These are phyloP conservation scores for Paedocypris sp. DNA, from an alignment of 2,113 vertebrate species.

Conservation along the genomic window DNA sequence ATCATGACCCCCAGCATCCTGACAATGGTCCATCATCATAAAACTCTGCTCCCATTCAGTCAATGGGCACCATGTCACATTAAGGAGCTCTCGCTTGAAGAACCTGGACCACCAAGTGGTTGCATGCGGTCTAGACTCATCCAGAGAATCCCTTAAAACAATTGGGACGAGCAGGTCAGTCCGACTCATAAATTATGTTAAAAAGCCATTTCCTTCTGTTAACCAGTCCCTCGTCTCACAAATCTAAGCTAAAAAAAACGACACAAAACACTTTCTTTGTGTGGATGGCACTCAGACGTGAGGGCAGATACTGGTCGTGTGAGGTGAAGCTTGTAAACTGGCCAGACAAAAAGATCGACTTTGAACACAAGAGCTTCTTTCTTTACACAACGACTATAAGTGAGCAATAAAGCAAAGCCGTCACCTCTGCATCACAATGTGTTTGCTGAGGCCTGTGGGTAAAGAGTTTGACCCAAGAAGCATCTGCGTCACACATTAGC, in stretches of 20 bases:
- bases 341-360: slow-evolving; percentile 25
- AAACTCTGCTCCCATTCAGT: slow-evolving; percentile 25
- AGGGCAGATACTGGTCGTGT: background rate
- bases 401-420: slow-evolving; percentile 34
- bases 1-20: slow-evolving; percentile 1
- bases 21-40: slow-evolving; percentile 39
- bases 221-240: slow-evolving; percentile 12
- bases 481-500: slow-evolving; percentile 14
- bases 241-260: slow-evolving; percentile 15
- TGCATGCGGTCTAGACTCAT: background rate
- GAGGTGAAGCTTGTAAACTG: slow-evolving; percentile 27
- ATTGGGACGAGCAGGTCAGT: slow-evolving; percentile 22
- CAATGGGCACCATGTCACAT: slow-evolving; percentile 32
- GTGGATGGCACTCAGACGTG: background rate
- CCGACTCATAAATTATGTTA: slow-evolving; percentile 26
- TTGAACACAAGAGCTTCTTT: slow-evolving; percentile 18
- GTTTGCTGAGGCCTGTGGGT: slow-evolving; percentile 24
- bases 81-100: slow-evolving; percentile 32
- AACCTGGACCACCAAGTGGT: slow-evolving; percentile 43
- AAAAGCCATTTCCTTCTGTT: slow-evolving; percentile 21
- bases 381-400: slow-evolving; percentile 7
- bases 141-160: slow-evolving; percentile 17
- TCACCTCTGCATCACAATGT: slow-evolving; percentile 34
- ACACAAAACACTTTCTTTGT: background rate
- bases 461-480: slow-evolving; percentile 31